Percentiles rank a stretch among this genome's conserved stretches.
Conservation (phyloP, 2,113 vertebrate genomes). For the Brachypodius melanocephalos region DNA sequence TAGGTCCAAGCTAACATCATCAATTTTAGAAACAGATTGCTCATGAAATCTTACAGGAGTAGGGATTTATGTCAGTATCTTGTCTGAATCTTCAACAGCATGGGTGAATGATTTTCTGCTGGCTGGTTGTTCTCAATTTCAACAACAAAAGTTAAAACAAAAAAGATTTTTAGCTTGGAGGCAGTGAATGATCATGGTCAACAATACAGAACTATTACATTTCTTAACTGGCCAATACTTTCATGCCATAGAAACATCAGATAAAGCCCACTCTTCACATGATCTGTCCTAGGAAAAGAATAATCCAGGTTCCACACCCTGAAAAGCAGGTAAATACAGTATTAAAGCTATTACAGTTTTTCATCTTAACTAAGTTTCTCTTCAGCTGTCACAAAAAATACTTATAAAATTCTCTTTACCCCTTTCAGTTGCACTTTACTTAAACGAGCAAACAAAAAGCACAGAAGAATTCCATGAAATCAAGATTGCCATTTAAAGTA, state of each 20-base stretch:
- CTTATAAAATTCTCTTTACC: not conserved
- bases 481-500: not conserved
- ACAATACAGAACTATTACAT: not conserved
- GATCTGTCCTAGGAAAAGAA: not conserved
- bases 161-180: not conserved
- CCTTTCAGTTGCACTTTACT: not conserved
- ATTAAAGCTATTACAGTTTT: not conserved
- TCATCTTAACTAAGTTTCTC: not conserved
- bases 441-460: not conserved
- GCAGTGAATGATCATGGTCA: not conserved
- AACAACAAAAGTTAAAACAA: not conserved
- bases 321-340: not conserved
- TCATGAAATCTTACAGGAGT: not conserved
- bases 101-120: not conserved
- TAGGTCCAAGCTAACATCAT: not conserved
- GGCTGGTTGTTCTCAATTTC: not conserved
- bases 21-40: not conserved
- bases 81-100: not conserved
- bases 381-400: not conserved
- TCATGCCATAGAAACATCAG: not conserved
- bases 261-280: not conserved
- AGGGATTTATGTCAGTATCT: not conserved
- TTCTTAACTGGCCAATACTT: not conserved
- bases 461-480: not conserved
- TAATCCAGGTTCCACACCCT: not conserved